Evolutionary conservation across 1,140 invertebrate genomes (phyloP).

Genomic region (Ceratina japonica): DNA sequence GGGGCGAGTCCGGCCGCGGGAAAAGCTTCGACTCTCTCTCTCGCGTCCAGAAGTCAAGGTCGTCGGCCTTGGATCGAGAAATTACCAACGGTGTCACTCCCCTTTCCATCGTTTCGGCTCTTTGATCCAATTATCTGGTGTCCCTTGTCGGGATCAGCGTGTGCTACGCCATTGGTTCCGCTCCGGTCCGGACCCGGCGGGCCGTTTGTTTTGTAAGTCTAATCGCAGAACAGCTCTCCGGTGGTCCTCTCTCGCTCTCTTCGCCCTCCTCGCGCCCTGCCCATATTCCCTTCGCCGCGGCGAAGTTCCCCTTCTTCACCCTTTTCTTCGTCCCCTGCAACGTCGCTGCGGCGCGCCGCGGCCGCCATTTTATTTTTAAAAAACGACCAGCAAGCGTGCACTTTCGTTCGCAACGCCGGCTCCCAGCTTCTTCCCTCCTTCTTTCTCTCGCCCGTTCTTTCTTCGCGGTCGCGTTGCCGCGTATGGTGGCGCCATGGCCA

Average conservation of each 20-base stretch:
- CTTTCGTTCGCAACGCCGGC: conserved; percentile 54
- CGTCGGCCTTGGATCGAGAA: conserved; percentile 60
- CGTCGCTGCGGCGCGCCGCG: conserved; percentile 52
- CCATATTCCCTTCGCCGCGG: conserved; percentile 17
- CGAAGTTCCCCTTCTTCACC: conserved; percentile 40
- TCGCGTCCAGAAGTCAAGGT: conserved; percentile 54
- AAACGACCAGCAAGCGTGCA: conserved; percentile 65
- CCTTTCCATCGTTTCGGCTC: conserved; percentile 44
- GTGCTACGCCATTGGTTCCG: conserved; percentile 76
- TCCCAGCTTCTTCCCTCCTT: conserved; percentile 15
- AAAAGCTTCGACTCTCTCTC: too few relatives aligned
- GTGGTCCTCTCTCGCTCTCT: conserved; percentile 68
- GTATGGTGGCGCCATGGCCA: conserved; percentile 74
- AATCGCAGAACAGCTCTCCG: conserved; percentile 76
- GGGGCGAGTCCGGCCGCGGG: too few relatives aligned
- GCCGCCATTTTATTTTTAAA: conserved; percentile 73
- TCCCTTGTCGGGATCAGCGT: conserved; percentile 75
- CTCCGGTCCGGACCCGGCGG: conserved; percentile 69
- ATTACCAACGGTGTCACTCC: conserved; percentile 52
- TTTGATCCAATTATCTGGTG: conserved; percentile 80
- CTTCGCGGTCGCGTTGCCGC: conserved; percentile 45
- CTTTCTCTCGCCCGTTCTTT: conserved; percentile 27
- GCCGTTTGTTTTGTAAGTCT: conserved; percentile 81
- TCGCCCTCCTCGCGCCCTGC: conserved; percentile 14
- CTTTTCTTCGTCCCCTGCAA: conserved; percentile 58